Conservation (phyloP, 1,140 invertebrate species). For the Drosophila rhopaloa region DNA sequence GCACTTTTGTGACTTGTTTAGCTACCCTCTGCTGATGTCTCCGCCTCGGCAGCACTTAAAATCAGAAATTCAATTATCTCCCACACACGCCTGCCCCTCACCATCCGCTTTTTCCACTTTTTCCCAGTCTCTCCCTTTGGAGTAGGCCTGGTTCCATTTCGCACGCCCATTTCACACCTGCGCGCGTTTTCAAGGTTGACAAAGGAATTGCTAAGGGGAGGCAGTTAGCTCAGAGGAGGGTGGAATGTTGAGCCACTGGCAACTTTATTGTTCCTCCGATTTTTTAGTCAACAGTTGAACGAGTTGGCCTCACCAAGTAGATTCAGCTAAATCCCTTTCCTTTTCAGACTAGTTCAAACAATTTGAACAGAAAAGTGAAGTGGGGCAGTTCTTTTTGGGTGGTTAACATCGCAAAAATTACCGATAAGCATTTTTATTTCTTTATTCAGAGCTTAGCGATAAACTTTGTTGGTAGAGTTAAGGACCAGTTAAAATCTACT, state of each 20-base stretch:
- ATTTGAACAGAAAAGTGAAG: neutral
- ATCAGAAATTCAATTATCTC: constrained; percentile 80
- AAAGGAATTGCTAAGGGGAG: constrained; percentile 11
- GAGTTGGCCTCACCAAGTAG: neutral
- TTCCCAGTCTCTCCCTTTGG: neutral
- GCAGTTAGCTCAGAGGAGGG: neutral
- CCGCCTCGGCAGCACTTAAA: constrained; percentile 69
- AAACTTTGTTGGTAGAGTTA: neutral
- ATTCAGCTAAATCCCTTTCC: neutral
- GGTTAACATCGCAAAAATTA: neutral
- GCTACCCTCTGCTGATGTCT: constrained; percentile 17
- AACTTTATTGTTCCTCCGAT: constrained; percentile 56
- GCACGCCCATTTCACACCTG: constrained; percentile 78
- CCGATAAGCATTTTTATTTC: neutral
- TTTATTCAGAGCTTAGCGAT: neutral
- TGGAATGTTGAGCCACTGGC: constrained; percentile 32
- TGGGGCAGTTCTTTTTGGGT: neutral
- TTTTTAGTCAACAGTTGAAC: constrained; percentile 27
- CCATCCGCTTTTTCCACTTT: neutral
- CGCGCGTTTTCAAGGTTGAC: constrained; percentile 54
- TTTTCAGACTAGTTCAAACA: neutral
- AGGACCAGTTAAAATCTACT: no score
- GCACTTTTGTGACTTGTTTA: constrained; percentile 81
- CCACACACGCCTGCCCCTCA: constrained; percentile 23
- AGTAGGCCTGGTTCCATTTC: constrained; percentile 48